These are phyloP conservation scores for Dipodomys stephensi DNA, from an alignment of 2,113 vertebrate species.

Conservation along the genomic window DNA sequence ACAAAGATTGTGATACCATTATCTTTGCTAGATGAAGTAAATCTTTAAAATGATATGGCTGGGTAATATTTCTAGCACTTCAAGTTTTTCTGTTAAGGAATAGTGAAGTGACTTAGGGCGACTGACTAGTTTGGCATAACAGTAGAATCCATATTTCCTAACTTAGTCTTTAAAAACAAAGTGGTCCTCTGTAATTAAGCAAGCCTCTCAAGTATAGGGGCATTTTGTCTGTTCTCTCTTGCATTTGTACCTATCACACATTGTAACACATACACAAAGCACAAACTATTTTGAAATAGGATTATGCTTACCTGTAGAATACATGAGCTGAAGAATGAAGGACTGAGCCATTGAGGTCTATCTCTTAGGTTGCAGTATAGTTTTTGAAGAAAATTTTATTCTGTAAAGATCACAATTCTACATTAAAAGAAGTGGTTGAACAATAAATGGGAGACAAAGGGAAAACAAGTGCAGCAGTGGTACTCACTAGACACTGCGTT, in stretches of 20 bases:
- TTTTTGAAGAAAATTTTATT: constrained; percentile 23
- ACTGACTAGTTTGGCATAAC: background rate
- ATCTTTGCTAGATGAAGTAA: too few species aligned
- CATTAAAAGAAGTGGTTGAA: background rate
- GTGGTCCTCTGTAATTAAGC: background rate
- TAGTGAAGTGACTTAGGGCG: background rate
- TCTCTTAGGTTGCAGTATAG: background rate
- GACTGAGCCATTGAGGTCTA: background rate
- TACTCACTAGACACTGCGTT: too few species aligned
- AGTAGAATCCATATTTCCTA: background rate
- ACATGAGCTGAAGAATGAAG: background rate
- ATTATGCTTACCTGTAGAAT: background rate
- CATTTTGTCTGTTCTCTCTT: background rate
- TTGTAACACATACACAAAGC: background rate
- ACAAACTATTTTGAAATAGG: background rate
- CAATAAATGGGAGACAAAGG: too few species aligned
- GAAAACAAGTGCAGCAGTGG: too few species aligned
- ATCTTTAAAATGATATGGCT: background rate
- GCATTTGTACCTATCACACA: background rate
- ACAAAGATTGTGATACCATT: too few species aligned
- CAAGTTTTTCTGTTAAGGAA: background rate
- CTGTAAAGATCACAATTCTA: background rate
- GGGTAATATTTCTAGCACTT: background rate
- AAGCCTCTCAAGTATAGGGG: background rate
- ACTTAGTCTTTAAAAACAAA: background rate